Evolutionary conservation across 2,797 vertebrate species (phyloP).

Genomic region (Halcyon smyrnensis): DNA sequence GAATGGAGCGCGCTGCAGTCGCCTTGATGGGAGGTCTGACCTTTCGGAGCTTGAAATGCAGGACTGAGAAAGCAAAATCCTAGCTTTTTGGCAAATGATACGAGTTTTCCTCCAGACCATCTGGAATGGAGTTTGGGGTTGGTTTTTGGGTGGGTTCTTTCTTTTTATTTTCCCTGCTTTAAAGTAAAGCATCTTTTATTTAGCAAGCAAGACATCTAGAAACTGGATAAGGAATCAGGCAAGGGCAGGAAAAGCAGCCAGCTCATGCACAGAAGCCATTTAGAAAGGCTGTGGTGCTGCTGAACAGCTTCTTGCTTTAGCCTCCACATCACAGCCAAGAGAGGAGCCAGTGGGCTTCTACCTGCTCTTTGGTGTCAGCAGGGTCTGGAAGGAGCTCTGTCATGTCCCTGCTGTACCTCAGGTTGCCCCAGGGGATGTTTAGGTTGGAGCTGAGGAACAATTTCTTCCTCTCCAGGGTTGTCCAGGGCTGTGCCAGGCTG

Average conservation of each 20-base stretch:
- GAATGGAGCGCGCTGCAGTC: neutral
- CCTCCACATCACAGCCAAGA: neutral
- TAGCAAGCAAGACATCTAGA: neutral
- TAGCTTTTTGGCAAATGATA: neutral
- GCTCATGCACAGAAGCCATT: neutral
- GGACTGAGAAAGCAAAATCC: neutral
- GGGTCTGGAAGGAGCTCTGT: neutral
- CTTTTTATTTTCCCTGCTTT: neutral
- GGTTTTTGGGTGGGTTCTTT: neutral
- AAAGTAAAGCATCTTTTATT: neutral
- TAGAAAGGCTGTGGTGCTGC: neutral
- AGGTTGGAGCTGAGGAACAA: neutral
- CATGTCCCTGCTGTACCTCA: rapidly evolving
- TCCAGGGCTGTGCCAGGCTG: too few species aligned
- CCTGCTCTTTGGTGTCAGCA: too few species aligned
- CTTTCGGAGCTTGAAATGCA: neutral
- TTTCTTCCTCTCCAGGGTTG: neutral
- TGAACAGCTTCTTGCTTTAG: neutral
- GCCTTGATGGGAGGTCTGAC: conserved; percentile 3
- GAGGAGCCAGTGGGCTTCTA: neutral
- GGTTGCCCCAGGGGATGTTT: neutral
- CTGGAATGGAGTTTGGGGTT: neutral
- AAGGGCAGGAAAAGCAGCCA: neutral
- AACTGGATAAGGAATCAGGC: neutral
- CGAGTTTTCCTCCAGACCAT: neutral